Evolutionary conservation across 1,140 invertebrate genomes (phyloP).

Genomic region (Drosophila pandora): DNA sequence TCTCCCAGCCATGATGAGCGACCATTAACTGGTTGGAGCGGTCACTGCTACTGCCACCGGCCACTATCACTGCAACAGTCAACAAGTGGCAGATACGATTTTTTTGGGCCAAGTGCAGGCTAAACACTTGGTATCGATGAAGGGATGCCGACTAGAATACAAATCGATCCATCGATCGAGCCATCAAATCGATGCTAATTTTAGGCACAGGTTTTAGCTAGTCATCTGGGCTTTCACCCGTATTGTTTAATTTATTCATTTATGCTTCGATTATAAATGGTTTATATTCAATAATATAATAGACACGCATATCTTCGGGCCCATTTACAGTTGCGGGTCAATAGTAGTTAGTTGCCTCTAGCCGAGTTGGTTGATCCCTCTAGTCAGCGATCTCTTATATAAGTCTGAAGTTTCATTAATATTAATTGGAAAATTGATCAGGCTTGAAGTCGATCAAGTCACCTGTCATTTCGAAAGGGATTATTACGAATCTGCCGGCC

Average conservation of each 20-base stretch:
- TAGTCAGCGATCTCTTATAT: constrained; percentile 17
- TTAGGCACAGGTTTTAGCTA: neutral
- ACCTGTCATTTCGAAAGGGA: constrained; percentile 26
- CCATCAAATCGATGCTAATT: constrained; percentile 1
- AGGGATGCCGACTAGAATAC: constrained; percentile 22
- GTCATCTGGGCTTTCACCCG: constrained; percentile 46
- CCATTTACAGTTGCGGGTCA: constrained; percentile 36
- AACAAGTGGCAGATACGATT: constrained; percentile 27
- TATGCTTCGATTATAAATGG: constrained; percentile 42
- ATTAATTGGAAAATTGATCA: constrained; percentile 49
- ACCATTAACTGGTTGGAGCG: constrained; percentile 43
- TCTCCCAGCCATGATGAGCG: constrained; percentile 62
- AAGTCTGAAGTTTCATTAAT: constrained; percentile 38
- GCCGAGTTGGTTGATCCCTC: constrained; percentile 23
- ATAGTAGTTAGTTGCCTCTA: neutral
- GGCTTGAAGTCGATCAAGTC: constrained; percentile 1
- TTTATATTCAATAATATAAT: constrained; percentile 35
- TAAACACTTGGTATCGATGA: constrained; percentile 59
- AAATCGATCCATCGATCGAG: neutral
- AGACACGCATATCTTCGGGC: constrained; percentile 20
- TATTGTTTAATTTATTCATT: constrained; percentile 43
- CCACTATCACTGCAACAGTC: constrained; percentile 29
- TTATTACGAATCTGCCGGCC: neutral
- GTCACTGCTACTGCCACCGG: neutral
- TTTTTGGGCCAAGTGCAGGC: constrained; percentile 53